Evolutionary conservation across 2,797 vertebrate species (phyloP).

Genomic region (Thalassophryne amazonica): DNA sequence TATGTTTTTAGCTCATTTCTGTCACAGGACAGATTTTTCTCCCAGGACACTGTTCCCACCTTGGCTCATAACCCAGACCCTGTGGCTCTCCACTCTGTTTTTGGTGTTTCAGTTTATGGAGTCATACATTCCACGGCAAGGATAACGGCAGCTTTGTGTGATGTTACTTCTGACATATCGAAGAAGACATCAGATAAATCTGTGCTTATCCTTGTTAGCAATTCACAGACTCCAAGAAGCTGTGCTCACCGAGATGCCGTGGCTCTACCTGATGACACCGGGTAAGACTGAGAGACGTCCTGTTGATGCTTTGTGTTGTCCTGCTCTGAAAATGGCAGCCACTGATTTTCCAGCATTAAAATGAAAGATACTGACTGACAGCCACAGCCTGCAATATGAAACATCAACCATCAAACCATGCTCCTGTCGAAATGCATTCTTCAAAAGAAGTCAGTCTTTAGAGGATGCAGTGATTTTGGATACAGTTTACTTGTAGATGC

Average conservation of each 20-base stretch:
- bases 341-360: background rate
- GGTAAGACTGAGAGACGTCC: slow-evolving; percentile 15
- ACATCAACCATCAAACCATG: slow-evolving; percentile 16
- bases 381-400: slow-evolving; percentile 19
- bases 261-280: slow-evolving; percentile 2
- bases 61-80: slow-evolving; percentile 5
- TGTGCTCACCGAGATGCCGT: background rate
- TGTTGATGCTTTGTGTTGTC: background rate
- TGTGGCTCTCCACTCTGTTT: background rate
- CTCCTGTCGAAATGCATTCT: background rate
- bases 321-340: background rate
- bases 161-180: slow-evolving; percentile 84
- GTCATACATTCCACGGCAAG: slow-evolving; percentile 56
- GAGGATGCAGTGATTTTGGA: background rate
- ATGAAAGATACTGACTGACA: background rate
- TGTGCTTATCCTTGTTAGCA: slow-evolving; percentile 84
- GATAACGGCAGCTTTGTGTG: slow-evolving; percentile 87
- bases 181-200: slow-evolving; percentile 89
- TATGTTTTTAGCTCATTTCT: background rate
- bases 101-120: slow-evolving; percentile 3
- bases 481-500: slow-evolving; percentile 5
- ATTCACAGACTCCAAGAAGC: slow-evolving; percentile 58
- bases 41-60: background rate
- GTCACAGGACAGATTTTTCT: background rate
- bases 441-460: background rate